These are phyloP conservation scores for Loxodonta africana DNA, from an alignment of 2,113 vertebrate genomes.

Conservation along the genomic window DNA sequence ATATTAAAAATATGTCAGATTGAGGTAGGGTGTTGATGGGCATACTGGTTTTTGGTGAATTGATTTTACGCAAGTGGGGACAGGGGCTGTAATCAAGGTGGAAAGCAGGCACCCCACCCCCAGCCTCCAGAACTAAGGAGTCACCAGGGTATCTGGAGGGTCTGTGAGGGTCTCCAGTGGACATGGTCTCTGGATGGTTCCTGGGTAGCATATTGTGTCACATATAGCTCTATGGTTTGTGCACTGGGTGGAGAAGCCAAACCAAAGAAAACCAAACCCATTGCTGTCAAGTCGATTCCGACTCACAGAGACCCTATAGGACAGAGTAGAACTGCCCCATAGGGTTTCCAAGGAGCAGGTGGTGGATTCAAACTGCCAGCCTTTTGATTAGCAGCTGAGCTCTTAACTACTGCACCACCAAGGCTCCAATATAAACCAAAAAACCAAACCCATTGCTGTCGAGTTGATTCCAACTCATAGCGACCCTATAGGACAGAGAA, in stretches of 20 bases:
- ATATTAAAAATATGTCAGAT: not conserved
- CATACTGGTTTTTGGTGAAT: not conserved
- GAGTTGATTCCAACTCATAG: no score
- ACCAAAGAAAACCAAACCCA: no score
- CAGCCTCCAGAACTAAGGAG: not conserved
- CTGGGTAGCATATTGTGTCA: not conserved
- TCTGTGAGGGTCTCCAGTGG: not conserved
- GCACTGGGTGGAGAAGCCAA: not conserved
- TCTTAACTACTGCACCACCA: no score
- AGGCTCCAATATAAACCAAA: not conserved
- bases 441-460: no score
- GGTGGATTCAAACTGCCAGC: no score
- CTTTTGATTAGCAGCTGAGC: no score
- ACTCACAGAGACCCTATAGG: no score
- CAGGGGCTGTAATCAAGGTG: not conserved
- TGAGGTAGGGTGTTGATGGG: not conserved
- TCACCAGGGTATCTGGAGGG: not conserved
- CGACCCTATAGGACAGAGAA: no score
- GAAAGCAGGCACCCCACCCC: not conserved
- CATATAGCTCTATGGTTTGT: rapidly evolving
- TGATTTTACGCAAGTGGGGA: not conserved
- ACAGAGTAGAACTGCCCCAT: no score
- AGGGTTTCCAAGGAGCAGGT: no score
- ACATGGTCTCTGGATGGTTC: not conserved
- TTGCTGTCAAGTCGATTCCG: no score